Conservation (phyloP, 2,888 invertebrate genomes). For the Neria commutata region DNA sequence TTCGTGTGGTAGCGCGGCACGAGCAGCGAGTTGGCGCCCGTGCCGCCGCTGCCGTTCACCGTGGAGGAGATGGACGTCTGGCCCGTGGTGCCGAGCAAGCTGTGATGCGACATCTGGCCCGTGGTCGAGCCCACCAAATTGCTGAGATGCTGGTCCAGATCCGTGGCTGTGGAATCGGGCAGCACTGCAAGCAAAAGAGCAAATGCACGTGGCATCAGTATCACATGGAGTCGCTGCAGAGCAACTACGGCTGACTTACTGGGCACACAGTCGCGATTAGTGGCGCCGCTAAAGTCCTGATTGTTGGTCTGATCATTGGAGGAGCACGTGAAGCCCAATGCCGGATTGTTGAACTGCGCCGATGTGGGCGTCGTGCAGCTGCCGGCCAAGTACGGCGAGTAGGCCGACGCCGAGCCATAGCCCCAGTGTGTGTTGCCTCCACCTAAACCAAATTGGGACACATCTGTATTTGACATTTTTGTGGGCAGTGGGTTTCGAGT, state of each 20-base stretch:
- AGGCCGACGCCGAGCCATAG: conserved; percentile 83
- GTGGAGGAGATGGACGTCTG: conserved; percentile 62
- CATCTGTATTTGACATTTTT: conserved; percentile 65
- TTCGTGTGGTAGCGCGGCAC: conserved; percentile 71
- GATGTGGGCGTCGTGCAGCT: conserved; percentile 76
- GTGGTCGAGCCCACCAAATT: conserved; percentile 67
- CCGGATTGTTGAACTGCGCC: conserved; percentile 76
- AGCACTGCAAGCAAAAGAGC: conserved; percentile 65
- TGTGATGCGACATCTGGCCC: conserved; percentile 63
- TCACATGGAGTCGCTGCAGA: not conserved
- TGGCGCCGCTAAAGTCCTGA: conserved; percentile 68
- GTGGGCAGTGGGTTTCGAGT: conserved; percentile 9
- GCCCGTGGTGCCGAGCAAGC: conserved; percentile 58
- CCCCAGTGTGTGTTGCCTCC: conserved; percentile 89
- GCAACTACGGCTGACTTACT: conserved; percentile 60
- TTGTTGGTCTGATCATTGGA: conserved; percentile 69
- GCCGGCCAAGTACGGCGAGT: conserved; percentile 80
- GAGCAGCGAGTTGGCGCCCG: conserved; percentile 63
- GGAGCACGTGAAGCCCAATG: conserved; percentile 74
- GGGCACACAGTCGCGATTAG: conserved; percentile 66
- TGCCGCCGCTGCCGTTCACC: conserved; percentile 48
- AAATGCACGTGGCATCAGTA: not conserved
- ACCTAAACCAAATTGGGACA: conserved; percentile 84
- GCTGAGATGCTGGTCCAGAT: conserved; percentile 76
- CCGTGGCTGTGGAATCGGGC: conserved; percentile 78